Evolutionary conservation across 2,888 invertebrate genomes (phyloP).

Genomic region (Hanleya hanleyi): DNA sequence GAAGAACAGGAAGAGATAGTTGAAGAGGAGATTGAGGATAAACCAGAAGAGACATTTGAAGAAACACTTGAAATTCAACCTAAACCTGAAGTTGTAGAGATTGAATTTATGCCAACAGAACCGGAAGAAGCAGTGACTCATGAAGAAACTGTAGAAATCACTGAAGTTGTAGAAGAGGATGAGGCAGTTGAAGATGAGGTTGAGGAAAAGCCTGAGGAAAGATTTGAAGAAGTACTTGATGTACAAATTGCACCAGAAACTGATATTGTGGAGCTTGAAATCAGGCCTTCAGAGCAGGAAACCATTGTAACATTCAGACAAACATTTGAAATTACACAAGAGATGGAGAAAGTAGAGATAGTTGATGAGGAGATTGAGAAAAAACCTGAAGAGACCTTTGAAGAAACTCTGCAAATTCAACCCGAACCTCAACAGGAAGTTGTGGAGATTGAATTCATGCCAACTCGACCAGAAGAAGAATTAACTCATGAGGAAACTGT

Average conservation of each 20-base stretch:
- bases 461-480: conserved; percentile 22
- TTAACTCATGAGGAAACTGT: conserved; percentile 14
- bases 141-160: not conserved
- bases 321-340: conserved; percentile 8
- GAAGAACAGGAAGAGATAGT: conserved; percentile 1
- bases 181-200: not conserved
- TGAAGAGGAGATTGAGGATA: no score
- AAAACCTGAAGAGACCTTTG: conserved; percentile 10
- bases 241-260: not conserved
- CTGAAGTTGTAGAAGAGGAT: conserved; percentile 5
- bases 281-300: conserved; percentile 2
- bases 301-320: conserved; percentile 9
- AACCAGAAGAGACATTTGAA: conserved; percentile 15
- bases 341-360: not conserved
- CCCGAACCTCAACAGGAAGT: no score
- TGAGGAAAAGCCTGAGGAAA: conserved; percentile 9
- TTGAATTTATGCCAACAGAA: conserved; percentile 16
- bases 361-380: conserved; percentile 12
- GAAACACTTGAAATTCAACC: conserved; percentile 26
- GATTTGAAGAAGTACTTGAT: conserved; percentile 5
- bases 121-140: not conserved
- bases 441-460: no score
- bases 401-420: no score
- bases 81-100: conserved; percentile 15
- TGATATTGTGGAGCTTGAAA: not conserved